Conservation (phyloP, 1,140 invertebrate genomes). For the Zaprionus nigranus region DNA sequence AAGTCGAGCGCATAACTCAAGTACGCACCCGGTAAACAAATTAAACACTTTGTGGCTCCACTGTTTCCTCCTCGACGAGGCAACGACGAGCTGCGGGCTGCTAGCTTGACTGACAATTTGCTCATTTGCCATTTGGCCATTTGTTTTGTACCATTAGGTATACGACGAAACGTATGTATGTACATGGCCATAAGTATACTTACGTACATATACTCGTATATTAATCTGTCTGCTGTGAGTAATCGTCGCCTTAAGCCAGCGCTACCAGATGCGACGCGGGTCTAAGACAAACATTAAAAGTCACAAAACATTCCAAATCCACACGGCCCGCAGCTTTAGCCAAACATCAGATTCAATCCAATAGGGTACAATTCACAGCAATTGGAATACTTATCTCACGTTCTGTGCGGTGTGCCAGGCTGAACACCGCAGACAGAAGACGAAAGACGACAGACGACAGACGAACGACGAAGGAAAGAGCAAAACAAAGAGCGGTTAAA, state of each 20-base stretch:
- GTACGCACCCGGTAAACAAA: constrained; percentile 39
- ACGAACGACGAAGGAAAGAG: not conserved
- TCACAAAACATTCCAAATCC: constrained; percentile 17
- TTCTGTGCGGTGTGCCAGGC: constrained; percentile 21
- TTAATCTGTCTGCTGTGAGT: constrained; percentile 62
- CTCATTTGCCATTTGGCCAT: constrained; percentile 17
- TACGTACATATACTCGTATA: constrained; percentile 40
- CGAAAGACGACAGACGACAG: not conserved
- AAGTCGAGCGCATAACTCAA: constrained; percentile 26
- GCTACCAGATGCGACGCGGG: constrained; percentile 11
- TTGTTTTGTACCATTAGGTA: constrained; percentile 37
- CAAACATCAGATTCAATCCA: constrained; percentile 18
- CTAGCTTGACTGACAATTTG: not conserved
- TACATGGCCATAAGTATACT: constrained; percentile 17
- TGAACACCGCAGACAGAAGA: not conserved
- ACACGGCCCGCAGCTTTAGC: constrained; percentile 26
- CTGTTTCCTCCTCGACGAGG: not conserved
- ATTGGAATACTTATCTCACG: constrained; percentile 42
- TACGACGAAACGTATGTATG: not conserved
- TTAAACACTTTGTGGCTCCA: constrained; percentile 23
- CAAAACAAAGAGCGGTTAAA: constrained; percentile 18
- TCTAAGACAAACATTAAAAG: constrained; percentile 21
- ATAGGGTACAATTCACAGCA: not conserved
- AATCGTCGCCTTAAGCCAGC: constrained; percentile 47
- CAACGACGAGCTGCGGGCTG: not conserved